Evolutionary conservation across 2,113 vertebrate species (phyloP).

Genomic region (Leucopsar rothschildi): DNA sequence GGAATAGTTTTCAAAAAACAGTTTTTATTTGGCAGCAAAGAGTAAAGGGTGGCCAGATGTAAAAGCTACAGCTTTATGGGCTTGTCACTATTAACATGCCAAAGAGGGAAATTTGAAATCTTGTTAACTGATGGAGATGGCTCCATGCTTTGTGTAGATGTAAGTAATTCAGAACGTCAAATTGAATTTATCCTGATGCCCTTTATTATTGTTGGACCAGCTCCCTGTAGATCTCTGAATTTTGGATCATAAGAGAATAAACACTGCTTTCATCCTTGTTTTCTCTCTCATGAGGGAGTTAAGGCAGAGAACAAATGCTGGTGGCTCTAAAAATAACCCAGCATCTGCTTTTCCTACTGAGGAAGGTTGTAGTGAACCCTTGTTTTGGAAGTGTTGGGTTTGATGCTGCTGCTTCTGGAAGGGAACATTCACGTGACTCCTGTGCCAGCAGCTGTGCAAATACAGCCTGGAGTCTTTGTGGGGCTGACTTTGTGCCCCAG

Average conservation of each 20-base stretch:
- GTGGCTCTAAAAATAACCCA: constrained; percentile 28
- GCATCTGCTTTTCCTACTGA: not conserved
- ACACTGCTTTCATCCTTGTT: not conserved
- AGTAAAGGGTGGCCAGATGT: not conserved
- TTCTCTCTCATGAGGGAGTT: not conserved
- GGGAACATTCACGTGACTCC: not conserved
- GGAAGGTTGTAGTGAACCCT: not conserved
- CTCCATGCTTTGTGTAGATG: not conserved
- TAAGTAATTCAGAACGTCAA: not conserved
- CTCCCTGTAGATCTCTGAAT: not conserved
- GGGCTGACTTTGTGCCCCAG: not conserved
- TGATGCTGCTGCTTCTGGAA: not conserved
- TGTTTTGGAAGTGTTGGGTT: not conserved
- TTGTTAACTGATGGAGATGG: not conserved
- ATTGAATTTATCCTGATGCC: not conserved
- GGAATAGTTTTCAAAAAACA: not conserved
- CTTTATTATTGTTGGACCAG: not conserved
- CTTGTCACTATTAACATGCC: not conserved
- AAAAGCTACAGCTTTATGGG: not conserved
- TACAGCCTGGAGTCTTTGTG: not conserved
- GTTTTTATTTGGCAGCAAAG: not conserved
- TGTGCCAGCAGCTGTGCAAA: constrained; percentile 8
- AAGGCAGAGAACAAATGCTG: not conserved
- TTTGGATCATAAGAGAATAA: not conserved
- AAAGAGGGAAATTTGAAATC: not conserved